Base-by-base conservation (phyloP, 2,113 vertebrate species). In the Pseudorasbora parva region DNA sequence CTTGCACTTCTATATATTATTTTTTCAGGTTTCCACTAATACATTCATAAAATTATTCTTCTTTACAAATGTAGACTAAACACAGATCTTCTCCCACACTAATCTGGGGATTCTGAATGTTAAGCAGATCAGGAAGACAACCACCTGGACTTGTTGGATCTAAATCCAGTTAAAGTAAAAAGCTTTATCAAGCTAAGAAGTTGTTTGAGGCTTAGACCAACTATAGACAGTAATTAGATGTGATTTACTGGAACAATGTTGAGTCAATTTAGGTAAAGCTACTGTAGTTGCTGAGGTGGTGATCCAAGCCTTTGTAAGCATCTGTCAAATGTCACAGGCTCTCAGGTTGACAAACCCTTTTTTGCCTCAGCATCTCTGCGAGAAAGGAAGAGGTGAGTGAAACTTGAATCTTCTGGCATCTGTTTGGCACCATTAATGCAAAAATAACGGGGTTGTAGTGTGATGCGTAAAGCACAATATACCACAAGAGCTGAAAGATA, bases 121-220 rank as follows among this genome's bases (percentile, higher is more conserved):
- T 77, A 85, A 85, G 84, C 4, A 76, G 84, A 71, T 83, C 76
- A 86, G 54, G 27, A 45, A 12, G 56, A 37, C 57, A 69, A 78
- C 85, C 85, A 79, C 74, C 75, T 83, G 68, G 75, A 78, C 74
- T 51, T 78, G 41, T 15, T 73, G 74, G 11, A 69, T 57, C 33
- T 4, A 33, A 85, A 85, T 80, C 78, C 66, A 54, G 75, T 86
- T 86, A 83, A 76, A 83, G 30, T 86, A 83, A 83, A 73, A 69
- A 30, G 43, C 43, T 71, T 86, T n/a, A 62, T 73, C 81, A 47
- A 74, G 74, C 25, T 86, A 27, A 51, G 75, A 60, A 33, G 19
- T 71, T 72, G 80, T 82, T 82, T 72, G 54, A 69, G 23, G 64
- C 73, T 64, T 72, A 82, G 74, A 15, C 43, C 66, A 78, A 45